phyloP scores from a whole-genome alignment of 2,888 invertebrate genomes.

The Cantharis flavilabris region DNA sequence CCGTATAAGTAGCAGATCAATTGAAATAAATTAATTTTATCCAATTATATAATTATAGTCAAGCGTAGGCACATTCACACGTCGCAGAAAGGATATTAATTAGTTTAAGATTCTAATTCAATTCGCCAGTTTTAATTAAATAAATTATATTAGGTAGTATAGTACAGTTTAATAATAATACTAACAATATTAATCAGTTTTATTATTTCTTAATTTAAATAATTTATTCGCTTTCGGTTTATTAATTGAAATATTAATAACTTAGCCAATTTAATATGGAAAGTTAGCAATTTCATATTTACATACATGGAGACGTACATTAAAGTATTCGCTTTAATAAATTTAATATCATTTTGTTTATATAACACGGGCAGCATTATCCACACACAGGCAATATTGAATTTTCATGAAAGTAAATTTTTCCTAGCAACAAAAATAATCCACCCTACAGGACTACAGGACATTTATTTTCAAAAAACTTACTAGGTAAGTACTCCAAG shows the following conservation, averaged over 20 bases:
- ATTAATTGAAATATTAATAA: not conserved
- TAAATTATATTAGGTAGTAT: not conserved
- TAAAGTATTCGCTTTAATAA: not conserved
- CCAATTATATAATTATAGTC: not conserved
- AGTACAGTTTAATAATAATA: not conserved
- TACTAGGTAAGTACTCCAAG: not conserved
- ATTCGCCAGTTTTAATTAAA: not conserved
- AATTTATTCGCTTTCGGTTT: not conserved
- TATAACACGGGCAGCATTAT: not conserved
- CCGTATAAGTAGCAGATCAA: not conserved
- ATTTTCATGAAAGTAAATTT: not conserved
- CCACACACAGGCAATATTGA: not conserved
- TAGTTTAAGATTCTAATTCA: not conserved
- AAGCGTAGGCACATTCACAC: not conserved
- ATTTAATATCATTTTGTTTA: not conserved
- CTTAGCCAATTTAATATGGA: not conserved
- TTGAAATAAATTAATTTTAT: not conserved
- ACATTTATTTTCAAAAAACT: not conserved
- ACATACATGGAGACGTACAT: not conserved
- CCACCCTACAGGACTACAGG: not conserved
- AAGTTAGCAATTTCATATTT: not conserved
- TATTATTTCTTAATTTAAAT: not conserved
- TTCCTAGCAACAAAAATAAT: not conserved
- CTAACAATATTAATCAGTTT: not conserved
- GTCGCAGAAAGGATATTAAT: not conserved